phyloP scores from a whole-genome alignment of 2,888 invertebrate species.

The Melanostoma mellinum region DNA sequence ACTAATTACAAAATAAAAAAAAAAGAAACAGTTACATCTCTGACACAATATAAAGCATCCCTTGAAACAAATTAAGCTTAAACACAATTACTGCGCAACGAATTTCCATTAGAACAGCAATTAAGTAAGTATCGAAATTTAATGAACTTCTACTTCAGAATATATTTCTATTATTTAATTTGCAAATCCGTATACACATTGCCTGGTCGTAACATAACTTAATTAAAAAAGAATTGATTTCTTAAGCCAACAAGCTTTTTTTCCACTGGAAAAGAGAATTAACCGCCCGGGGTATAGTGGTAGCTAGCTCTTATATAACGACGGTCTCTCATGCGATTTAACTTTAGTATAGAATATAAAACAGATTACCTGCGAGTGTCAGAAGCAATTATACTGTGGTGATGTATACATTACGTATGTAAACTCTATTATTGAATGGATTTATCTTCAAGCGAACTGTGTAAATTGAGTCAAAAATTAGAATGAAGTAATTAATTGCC shows the following conservation, averaged over 20 bases:
- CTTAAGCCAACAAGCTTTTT: conserved; percentile 41
- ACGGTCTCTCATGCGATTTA: neutral
- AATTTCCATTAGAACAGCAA: too few species aligned
- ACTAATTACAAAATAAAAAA: too few species aligned
- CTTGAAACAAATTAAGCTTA: too few species aligned
- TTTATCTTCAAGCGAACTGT: conserved; percentile 26
- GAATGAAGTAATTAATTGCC: conserved; percentile 36
- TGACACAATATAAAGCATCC: too few species aligned
- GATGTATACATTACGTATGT: conserved; percentile 38
- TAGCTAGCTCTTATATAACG: conserved; percentile 13
- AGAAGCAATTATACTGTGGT: conserved; percentile 44
- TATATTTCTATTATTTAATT: neutral
- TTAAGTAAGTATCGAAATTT: neutral
- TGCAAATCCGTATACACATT: neutral
- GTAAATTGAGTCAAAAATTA: conserved; percentile 17
- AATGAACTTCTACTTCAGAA: conserved; percentile 24
- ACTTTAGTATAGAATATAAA: conserved; percentile 13
- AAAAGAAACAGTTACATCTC: too few species aligned
- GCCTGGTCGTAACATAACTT: conserved; percentile 31
- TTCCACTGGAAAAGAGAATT: conserved; percentile 21
- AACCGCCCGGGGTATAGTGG: conserved; percentile 6
- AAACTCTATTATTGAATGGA: conserved; percentile 41
- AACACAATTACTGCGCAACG: too few species aligned
- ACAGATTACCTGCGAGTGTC: conserved; percentile 53
- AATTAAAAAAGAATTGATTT: conserved; percentile 63